phyloP scores from a whole-genome alignment of 1,140 invertebrate species.

The Drosophila pectinifera region DNA sequence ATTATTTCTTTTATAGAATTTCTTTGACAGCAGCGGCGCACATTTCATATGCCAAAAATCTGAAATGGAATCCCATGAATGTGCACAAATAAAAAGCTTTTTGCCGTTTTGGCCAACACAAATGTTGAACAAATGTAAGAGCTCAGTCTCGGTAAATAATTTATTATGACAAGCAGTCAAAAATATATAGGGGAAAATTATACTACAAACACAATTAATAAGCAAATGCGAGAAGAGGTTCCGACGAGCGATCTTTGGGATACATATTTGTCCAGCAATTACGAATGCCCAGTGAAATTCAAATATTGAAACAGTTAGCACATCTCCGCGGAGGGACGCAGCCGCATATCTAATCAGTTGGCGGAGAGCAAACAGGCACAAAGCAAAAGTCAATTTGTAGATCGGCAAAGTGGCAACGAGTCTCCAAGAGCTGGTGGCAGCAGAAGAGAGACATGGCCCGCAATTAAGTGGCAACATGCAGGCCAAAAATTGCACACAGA shows the following conservation, averaged over 20 bases:
- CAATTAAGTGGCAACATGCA: slow-evolving; percentile 16
- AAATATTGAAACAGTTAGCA: slow-evolving; percentile 59
- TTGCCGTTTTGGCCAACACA: slow-evolving; percentile 21
- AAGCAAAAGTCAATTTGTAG: slow-evolving; percentile 52
- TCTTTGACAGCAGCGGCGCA: slow-evolving; percentile 45
- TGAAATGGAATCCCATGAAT: slow-evolving; percentile 50
- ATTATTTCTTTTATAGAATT: slow-evolving; percentile 33
- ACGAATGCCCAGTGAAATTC: slow-evolving; percentile 58
- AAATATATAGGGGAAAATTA: slow-evolving; percentile 9
- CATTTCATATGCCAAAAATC: slow-evolving; percentile 27
- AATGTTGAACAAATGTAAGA: slow-evolving; percentile 40
- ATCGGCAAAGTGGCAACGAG: slow-evolving; percentile 16
- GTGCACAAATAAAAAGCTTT: slow-evolving; percentile 28
- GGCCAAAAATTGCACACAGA: slow-evolving; percentile 12
- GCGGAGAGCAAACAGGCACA: slow-evolving; percentile 35
- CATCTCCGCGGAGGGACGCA: slow-evolving; percentile 22
- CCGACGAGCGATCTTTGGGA: slow-evolving; percentile 18
- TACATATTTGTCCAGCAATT: slow-evolving; percentile 52
- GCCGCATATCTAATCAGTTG: slow-evolving; percentile 43
- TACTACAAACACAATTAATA: slow-evolving; percentile 47
- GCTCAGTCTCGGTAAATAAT: slow-evolving; percentile 28
- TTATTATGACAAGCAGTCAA: slow-evolving; percentile 46
- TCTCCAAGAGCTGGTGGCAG: neutral
- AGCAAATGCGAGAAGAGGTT: slow-evolving; percentile 27
- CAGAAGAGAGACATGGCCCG: neutral